Base-by-base conservation (phyloP, 2,888 invertebrate genomes). In the Drosophila formosana region DNA sequence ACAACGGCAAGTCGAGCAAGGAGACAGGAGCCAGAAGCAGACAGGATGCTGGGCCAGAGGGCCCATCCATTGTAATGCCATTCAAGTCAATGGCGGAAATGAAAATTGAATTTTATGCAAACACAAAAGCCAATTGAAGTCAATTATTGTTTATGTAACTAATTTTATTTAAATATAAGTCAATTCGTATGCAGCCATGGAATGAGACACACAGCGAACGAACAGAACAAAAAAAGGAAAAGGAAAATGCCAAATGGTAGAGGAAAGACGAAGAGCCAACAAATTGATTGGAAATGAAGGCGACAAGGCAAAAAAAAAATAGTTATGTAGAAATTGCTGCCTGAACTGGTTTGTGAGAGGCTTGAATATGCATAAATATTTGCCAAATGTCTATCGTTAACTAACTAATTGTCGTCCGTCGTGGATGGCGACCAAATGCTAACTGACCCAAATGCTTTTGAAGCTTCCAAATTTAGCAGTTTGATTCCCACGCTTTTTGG, bases 121-220 rank as follows among this genome's bases (percentile, higher is more conserved):
- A 89, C 81, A 89, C 78, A 89, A 82, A 85, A 78, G 75, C 72
- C 85, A 89, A 89, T 88, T 88, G 80, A 83, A 88, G 88, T 89
- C 82, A 85, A 88, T 88, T 85, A 85, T 88, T 85, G 89, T 88
- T 88, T 85, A 82, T 80, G 81, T 78, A 85, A 80, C 78, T 88
- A 89, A 88, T 88, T 85, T 89, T 89, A 88, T 84, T 88, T 87
- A 82, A 89, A 89, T 82, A 75, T 72, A 81, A 78, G 72, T 80
- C 80, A 74, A 79, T 86, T 83, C 66, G 60, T 34, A 51, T 37
- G 43, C 63, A 53, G 43, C 56, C 43, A 63, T 58, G 41, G 26
- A 3, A 51, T 30, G 9, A 28, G 61, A 41, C 28, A 49, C 1
- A 30, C 5, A 50, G 47, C 4, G 9, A 34, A 50, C 30, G 30